These are phyloP conservation scores for Psittacula echo DNA, from an alignment of 2,797 vertebrate genomes.

Conservation along the genomic window DNA sequence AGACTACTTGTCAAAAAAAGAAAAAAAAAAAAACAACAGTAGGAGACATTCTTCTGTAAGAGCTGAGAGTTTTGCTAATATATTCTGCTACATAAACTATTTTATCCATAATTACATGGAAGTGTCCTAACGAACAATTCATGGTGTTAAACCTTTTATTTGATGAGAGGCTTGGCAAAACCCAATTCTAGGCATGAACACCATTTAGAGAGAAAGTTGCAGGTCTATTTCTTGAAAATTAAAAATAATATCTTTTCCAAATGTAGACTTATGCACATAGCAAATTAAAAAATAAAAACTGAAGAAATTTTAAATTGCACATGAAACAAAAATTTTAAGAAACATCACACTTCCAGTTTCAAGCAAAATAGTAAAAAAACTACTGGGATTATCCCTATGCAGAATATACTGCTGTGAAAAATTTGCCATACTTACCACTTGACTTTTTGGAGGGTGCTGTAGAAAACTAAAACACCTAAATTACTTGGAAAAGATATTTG, in stretches of 20 bases:
- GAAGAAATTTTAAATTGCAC: background rate
- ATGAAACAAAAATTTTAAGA: background rate
- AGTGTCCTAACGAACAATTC: background rate
- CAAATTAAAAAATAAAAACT: background rate
- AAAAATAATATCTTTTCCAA: background rate
- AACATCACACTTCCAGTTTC: rapidly evolving
- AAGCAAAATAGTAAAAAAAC: background rate
- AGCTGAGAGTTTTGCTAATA: background rate
- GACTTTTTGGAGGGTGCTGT: background rate
- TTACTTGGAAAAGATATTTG: background rate
- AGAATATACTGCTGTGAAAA: background rate
- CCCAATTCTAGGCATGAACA: background rate
- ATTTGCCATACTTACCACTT: background rate
- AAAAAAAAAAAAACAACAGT: background rate
- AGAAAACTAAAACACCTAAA: background rate
- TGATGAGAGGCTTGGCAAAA: background rate
- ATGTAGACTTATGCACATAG: background rate
- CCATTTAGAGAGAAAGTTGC: background rate
- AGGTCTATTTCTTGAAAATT: background rate
- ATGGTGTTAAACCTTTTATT: background rate
- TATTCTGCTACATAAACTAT: background rate
- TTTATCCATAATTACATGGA: background rate
- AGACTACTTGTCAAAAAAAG: background rate
- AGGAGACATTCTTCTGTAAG: background rate
- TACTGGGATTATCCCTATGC: background rate